Percentiles rank a stretch among this genome's conserved stretches.
Evolutionary conservation across 2,888 invertebrate genomes (phyloP).

Genomic region (Lumbricus terrestris): DNA sequence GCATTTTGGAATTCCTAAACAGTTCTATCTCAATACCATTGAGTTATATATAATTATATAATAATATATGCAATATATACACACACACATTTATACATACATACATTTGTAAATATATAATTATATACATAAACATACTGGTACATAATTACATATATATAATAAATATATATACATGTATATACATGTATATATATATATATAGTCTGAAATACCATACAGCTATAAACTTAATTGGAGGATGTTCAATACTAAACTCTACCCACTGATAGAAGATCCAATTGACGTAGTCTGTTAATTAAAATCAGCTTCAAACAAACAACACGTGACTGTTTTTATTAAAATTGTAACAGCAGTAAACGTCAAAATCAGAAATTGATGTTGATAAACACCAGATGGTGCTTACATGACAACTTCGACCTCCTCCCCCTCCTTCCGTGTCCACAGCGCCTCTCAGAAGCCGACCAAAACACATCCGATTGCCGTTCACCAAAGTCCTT

Average conservation of each 20-base stretch:
- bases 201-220: too few species aligned
- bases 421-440: too few species aligned
- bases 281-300: background rate
- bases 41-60: too few species aligned
- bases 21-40: background rate
- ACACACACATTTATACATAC: too few species aligned
- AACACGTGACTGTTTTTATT: background rate
- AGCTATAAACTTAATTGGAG: background rate
- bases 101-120: too few species aligned
- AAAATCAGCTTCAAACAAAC: background rate
- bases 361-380: background rate
- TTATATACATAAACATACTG: too few species aligned
- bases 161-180: too few species aligned
- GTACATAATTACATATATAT: too few species aligned
- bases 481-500: background rate
- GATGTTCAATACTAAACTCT: background rate
- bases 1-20: background rate
- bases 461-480: background rate
- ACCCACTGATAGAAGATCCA: background rate
- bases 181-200: too few species aligned
- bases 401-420: background rate
- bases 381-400: background rate
- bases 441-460: background rate
- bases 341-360: background rate
- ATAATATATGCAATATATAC: too few species aligned